Evolutionary conservation across 2,113 vertebrate genomes (phyloP), one percentile per base, ranked within the genome.

Genomic region (Tretioscincus oriximinensis): DNA sequence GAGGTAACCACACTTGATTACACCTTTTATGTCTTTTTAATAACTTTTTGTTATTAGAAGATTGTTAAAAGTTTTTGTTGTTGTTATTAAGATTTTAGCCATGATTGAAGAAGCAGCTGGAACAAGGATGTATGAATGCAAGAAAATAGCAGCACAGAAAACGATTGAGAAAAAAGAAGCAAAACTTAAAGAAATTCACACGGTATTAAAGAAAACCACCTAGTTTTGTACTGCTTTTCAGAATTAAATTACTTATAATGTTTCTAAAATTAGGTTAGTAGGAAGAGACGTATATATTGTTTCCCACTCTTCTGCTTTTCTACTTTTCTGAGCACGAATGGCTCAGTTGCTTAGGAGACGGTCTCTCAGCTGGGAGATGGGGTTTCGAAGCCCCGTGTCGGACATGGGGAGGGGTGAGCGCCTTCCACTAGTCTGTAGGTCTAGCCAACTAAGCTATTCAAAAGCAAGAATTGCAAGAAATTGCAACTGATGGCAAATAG

Each of bases 71-170:
- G 28, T 76, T 82, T 12, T 18, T n/a, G 73, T 81, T 84, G 69
- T 0, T 47, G 72, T 84, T 14, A 88, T 92, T 45, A 86, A 99
- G 98, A 97, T 99, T 91, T 95, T 99, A 85, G 93, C 97, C 45
- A 98, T 99, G 98, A 93, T 99, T 88, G 98, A 99, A 90, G 98
- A 99, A 93, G 98, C 98, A 58, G 97, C 98, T 76, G 98, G 98
- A 66, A 99, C 98, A 60, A 96, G 96, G 76, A 97, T 99, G 98
- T 99, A 99, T 58, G 98, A 99, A 86, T 96, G 94, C 86, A 99
- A 99, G 92, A 99, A 99, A 93, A 85, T 93, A 76, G 54, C 87
- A 73, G 98, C 93, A 22, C 97, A 99, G 88, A 99, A 97, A 92
- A 98, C 96, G 47, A 99, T 99, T 84, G 96, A 96, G 82, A 99